Evolutionary conservation across 2,888 invertebrate species (phyloP), one percentile per base, ranked within the genome.

Genomic region (Amphimallon solstitiale): DNA sequence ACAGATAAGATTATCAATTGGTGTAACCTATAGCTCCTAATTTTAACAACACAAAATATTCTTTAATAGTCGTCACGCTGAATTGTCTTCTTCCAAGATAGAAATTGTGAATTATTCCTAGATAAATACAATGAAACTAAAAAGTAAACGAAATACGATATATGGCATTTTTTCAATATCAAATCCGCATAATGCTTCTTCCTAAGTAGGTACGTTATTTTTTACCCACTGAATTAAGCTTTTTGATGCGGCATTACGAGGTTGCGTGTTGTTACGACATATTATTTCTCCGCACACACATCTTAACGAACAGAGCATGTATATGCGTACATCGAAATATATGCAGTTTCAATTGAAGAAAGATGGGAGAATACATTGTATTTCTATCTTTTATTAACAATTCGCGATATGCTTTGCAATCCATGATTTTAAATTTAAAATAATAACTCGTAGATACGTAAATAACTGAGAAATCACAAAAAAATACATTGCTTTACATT

Each of bases 371-470:
- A 76, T 76, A 75, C 76, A 54, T 72, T 73, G 74, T 75, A 74
- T 75, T 74, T 74, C 75, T 74, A 74, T 77, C 75, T 72, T 29
- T 29, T 70, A 72, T 48, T 68, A 73, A 72, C 72, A 73, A 71
- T 73, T 70, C 68, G 43, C 34, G 64, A 70, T 72, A 74, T 75
- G 75, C 74, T 77, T 79, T 79, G 77, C 74, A 73, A 77, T 75
- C 76, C 73, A 74, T 75, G 75, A 74, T 78, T 78, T 79, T 77
- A 79, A 79, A 79, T 79, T 78, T 78, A 79, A 78, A 70, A 72
- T 74, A 76, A 76, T 70, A 67, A 70, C 56, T 29, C 38, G 51
- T 43, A 54, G 56, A 68, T 38, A 63, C 52, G 54, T 54, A 59
- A 56, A 15, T 59, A 59, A 59, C 43, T 59, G 43, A 59, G 6